phyloP scores from a whole-genome alignment of 2,797 vertebrate genomes.

The Malacoctenus gilli region DNA sequence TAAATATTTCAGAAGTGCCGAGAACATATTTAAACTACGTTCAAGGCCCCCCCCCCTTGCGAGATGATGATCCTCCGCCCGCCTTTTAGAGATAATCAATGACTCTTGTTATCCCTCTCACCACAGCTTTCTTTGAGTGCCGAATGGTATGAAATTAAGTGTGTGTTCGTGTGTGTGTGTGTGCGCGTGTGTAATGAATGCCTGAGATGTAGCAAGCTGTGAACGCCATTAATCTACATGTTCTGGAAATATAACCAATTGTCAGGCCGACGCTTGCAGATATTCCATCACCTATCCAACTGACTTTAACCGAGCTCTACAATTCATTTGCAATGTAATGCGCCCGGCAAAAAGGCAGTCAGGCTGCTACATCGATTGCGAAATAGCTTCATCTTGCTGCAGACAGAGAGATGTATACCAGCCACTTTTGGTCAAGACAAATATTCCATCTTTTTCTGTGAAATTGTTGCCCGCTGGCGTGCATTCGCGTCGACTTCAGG shows the following conservation, averaged over 20 bases:
- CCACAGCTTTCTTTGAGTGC: slow-evolving; percentile 63
- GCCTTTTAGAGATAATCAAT: slow-evolving; percentile 86
- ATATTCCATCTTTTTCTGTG: too few relatives aligned
- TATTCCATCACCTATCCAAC: slow-evolving; percentile 85
- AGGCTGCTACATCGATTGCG: slow-evolving; percentile 83
- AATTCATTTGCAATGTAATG: slow-evolving; percentile 85
- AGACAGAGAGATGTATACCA: slow-evolving; percentile 73
- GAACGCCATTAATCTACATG: slow-evolving; percentile 87
- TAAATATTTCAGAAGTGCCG: slow-evolving; percentile 81
- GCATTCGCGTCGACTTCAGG: too few relatives aligned
- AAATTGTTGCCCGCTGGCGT: too few relatives aligned
- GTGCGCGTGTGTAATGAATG: slow-evolving; percentile 75
- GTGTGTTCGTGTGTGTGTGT: slow-evolving; percentile 42
- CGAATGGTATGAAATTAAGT: slow-evolving; percentile 73
- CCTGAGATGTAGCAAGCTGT: slow-evolving; percentile 68
- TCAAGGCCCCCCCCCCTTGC: slow-evolving; percentile 64
- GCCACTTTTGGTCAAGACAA: slow-evolving; percentile 63
- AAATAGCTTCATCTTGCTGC: slow-evolving; percentile 80
- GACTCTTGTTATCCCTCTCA: slow-evolving; percentile 76
- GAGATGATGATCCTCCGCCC: slow-evolving; percentile 81
- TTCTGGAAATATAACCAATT: slow-evolving; percentile 86
- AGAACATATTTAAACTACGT: slow-evolving; percentile 83
- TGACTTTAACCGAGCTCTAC: slow-evolving; percentile 79
- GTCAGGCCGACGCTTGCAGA: slow-evolving; percentile 79
- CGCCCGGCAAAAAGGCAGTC: slow-evolving; percentile 79